Evolutionary conservation across 2,113 vertebrate genomes (phyloP).

Genomic region (Apodemus sylvaticus): DNA sequence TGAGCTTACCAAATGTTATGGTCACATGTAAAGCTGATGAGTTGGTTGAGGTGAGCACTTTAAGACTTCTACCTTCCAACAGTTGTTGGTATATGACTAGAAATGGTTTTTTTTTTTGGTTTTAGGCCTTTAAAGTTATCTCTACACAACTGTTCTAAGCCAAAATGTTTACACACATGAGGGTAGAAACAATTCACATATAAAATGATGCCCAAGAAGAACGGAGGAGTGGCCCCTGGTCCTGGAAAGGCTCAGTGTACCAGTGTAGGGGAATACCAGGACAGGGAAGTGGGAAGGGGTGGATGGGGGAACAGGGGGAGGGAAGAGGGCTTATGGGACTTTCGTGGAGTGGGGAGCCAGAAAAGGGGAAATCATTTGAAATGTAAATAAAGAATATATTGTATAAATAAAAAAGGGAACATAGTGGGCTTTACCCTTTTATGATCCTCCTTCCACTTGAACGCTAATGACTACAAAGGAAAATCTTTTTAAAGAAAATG

Average conservation of each 20-base stretch:
- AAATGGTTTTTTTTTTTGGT: neutral
- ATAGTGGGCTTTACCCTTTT: neutral
- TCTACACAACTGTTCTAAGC: conserved; percentile 15
- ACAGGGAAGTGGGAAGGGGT: too few species aligned
- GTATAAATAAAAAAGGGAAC: conserved; percentile 1
- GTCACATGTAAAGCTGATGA: neutral
- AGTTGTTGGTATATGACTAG: neutral
- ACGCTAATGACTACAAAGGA: conserved; percentile 24
- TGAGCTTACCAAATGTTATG: neutral
- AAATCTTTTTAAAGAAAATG: conserved; percentile 41
- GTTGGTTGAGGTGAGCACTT: neutral
- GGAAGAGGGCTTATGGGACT: too few species aligned
- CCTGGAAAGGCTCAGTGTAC: too few species aligned
- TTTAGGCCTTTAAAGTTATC: conserved; percentile 22
- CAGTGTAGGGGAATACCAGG: too few species aligned
- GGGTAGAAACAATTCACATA: neutral
- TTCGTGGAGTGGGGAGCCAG: too few species aligned
- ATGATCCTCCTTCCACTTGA: neutral
- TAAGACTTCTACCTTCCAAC: neutral
- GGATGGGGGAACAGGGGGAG: too few species aligned
- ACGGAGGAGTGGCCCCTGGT: too few species aligned
- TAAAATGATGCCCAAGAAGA: too few species aligned
- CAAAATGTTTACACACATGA: conserved; percentile 10
- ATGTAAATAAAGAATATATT: too few species aligned
- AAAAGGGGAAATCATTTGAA: too few species aligned